phyloP scores from a whole-genome alignment of 2,113 vertebrate species.

The Eonycteris spelaea region DNA sequence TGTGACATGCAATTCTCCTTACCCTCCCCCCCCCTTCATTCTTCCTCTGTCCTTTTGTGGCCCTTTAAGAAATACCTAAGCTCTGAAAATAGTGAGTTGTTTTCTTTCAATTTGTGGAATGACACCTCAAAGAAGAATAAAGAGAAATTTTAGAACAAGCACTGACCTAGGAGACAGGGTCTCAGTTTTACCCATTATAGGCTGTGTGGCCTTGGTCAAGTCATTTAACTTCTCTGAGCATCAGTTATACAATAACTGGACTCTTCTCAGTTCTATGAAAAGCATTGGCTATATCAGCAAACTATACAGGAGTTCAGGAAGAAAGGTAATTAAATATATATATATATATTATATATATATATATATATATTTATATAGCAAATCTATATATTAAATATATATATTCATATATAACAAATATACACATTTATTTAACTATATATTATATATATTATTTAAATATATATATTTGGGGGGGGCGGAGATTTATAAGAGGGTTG shows the following conservation, averaged over 20 bases:
- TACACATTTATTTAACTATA: no score
- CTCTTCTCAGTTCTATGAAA: background rate
- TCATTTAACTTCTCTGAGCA: conserved; percentile 6
- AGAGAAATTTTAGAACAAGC: conserved; percentile 28
- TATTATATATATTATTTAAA: no score
- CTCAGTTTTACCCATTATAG: background rate
- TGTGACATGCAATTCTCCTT: conserved; percentile 51
- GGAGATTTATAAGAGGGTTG: background rate
- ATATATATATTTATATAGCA: background rate
- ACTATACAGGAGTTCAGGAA: background rate
- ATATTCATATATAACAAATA: no score
- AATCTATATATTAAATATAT: no score
- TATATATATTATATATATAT: background rate
- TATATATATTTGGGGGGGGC: no score
- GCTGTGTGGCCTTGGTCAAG: background rate
- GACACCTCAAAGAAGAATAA: conserved; percentile 44
- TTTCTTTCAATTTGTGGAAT: conserved; percentile 42
- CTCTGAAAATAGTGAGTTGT: conserved; percentile 19
- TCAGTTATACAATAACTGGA: background rate
- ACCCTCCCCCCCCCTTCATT: conserved; percentile 28
- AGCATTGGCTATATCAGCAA: background rate
- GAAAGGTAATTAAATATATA: background rate
- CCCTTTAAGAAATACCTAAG: conserved; percentile 52
- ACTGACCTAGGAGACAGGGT: conserved; percentile 2
- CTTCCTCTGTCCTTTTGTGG: conserved; percentile 53